phyloP scores from a whole-genome alignment of 2,797 vertebrate species.

The Intellagama lesueurii region DNA sequence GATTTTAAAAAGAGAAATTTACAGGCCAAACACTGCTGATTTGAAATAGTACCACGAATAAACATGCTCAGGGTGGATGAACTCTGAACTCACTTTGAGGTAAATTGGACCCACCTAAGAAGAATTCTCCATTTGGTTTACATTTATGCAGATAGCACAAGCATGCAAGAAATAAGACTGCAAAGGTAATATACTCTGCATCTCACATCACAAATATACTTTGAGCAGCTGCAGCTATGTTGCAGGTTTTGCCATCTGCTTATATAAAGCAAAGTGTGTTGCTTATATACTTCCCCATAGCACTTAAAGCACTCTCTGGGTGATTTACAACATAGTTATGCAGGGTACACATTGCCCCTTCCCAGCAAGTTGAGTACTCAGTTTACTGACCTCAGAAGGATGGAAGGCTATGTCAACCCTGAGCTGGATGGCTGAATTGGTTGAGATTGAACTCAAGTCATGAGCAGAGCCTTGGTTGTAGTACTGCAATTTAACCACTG shows the following conservation, averaged over 20 bases:
- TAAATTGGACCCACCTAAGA: conserved; percentile 30
- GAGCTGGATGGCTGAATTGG: too few relatives aligned
- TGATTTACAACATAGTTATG: too few relatives aligned
- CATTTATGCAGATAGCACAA: neutral
- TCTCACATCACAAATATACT: neutral
- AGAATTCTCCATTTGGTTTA: neutral
- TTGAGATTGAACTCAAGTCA: too few relatives aligned
- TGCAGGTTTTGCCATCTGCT: conserved; percentile 1
- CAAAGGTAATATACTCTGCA: neutral
- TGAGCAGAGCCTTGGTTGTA: too few relatives aligned
- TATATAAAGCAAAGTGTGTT: neutral
- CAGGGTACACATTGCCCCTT: too few relatives aligned
- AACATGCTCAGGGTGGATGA: neutral
- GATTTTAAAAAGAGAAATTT: neutral
- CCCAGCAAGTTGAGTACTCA: too few relatives aligned
- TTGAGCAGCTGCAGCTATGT: neutral
- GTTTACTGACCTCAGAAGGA: too few relatives aligned
- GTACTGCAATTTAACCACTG: too few relatives aligned
- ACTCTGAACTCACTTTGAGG: conserved; percentile 17
- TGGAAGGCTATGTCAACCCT: too few relatives aligned
- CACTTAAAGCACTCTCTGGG: too few relatives aligned
- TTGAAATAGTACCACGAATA: conserved; percentile 6
- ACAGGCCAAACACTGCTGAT: neutral
- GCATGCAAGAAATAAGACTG: conserved; percentile 1
- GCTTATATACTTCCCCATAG: neutral